Base-by-base conservation (phyloP, 2,113 vertebrate species). In the Nyctibius bracteatus region DNA sequence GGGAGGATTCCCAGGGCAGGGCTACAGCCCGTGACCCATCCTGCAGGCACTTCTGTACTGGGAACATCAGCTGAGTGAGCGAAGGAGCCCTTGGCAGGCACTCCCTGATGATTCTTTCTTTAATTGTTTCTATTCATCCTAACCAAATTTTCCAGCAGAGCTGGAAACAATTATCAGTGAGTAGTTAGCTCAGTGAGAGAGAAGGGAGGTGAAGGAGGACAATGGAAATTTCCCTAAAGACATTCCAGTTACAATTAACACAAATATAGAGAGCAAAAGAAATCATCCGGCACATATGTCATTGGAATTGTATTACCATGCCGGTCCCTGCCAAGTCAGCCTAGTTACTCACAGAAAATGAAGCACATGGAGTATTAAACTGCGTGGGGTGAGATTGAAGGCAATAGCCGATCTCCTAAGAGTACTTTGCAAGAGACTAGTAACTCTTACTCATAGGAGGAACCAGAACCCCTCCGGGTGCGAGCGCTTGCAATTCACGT, bases 51-150 rank as follows among this genome's bases (percentile, higher is more conserved):
- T 68, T 0, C 3, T 0, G 1, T 23, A 1, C 31, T 6, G 1
- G 67, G 31, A 49, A 27, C 46, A 52, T 8, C 20, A 23, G 79
- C 46, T 19, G 65, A 9, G 6, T 6, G 13, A 30, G 62, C 3
- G 43, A 49, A 46, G 66, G 21, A 86, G 39, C 61, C 68, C 88
- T 59, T 47, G 65, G 65, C 85, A 78, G 47, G 46, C 70, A 7
- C 47, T 28, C 47, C 25, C 79, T 15, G 55, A 58, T 87, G 81
- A 39, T 90, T 74, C 46, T 30, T 65, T 33, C 68, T 63, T 92
- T 84, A 95, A 93, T 92, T 4, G 3, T n/a, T 92, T 90, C 94
- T 95, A 95, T 92, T 84, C 86, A 44, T 57, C 37, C 35, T 10
- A 14, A 88, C 9, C 9, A 8, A 61, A 35, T 27, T 43, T 65